phyloP scores from a whole-genome alignment of 1,140 invertebrate species.

The Dryas iulia region DNA sequence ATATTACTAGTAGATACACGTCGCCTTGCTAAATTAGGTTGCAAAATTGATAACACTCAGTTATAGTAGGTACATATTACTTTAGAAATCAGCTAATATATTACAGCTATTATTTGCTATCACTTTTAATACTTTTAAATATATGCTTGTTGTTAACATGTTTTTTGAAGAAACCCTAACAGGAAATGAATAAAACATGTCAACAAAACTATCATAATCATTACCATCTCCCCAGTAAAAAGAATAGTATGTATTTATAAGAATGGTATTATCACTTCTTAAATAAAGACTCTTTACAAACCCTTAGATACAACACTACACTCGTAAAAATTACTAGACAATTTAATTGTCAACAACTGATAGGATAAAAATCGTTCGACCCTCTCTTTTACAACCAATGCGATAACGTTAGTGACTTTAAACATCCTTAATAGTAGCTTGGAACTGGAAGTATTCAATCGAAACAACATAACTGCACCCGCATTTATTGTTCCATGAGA shows the following conservation, averaged over 20 bases:
- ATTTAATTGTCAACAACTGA: not conserved
- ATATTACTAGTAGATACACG: constrained; percentile 8
- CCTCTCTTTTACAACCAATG: not conserved
- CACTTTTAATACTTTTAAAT: not conserved
- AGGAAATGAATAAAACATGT: no score
- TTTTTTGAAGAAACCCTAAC: no score
- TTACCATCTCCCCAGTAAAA: no score
- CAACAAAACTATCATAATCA: no score
- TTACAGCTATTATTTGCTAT: not conserved
- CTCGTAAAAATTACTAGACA: not conserved
- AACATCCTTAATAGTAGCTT: constrained; percentile 3
- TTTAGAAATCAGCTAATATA: not conserved
- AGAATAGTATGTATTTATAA: no score
- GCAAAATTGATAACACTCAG: not conserved
- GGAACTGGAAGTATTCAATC: constrained; percentile 16
- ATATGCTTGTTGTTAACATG: not conserved
- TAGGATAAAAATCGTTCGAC: not conserved
- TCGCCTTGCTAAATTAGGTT: not conserved
- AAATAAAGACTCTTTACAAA: not conserved
- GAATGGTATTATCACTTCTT: no score
- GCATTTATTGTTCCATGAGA: constrained; percentile 37
- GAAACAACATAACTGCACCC: constrained; percentile 30
- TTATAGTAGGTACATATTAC: not conserved
- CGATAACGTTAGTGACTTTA: not conserved
- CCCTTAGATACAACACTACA: not conserved